Percentiles rank a stretch among this genome's conserved stretches.
Evolutionary conservation across 2,113 vertebrate species (phyloP).

Genomic region (Ceratotherium simum): DNA sequence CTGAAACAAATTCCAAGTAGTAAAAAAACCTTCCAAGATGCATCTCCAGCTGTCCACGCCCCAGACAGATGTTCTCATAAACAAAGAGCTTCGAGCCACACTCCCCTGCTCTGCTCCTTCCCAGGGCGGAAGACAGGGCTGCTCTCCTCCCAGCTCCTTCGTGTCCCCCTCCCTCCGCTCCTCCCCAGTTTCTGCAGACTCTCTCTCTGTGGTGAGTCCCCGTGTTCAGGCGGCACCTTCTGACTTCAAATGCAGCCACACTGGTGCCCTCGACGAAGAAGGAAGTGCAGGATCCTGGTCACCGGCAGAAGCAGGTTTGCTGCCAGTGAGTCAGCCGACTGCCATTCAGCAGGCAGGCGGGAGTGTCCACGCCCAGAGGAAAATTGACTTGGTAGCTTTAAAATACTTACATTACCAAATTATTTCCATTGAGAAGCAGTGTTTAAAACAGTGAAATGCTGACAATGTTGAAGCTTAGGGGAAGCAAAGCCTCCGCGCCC

Average conservation of each 20-base stretch:
- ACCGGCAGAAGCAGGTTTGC: too few species aligned
- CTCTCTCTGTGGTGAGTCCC: neutral
- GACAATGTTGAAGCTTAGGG: rapidly evolving
- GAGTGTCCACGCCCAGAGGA: rapidly evolving
- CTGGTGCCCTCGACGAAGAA: neutral
- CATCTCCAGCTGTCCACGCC: neutral
- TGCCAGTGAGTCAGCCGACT: too few species aligned
- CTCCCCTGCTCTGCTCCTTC: neutral
- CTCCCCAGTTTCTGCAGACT: neutral
- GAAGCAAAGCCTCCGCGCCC: rapidly evolving
- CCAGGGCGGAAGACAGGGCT: neutral
- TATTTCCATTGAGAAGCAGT: rapidly evolving
- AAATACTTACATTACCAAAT: too few species aligned
- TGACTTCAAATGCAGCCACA: too few species aligned
- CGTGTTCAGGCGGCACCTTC: too few species aligned
- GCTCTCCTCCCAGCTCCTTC: neutral
- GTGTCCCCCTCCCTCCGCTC: neutral
- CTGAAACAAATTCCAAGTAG: constrained; percentile 23
- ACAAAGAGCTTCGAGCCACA: neutral
- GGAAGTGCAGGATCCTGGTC: neutral
- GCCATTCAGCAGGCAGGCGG: rapidly evolving
- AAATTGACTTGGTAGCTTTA: rapidly evolving
- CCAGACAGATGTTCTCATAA: neutral
- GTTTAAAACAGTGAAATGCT: neutral
- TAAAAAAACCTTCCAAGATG: neutral